These are phyloP conservation scores for Amblyopsis hoosieri DNA, from an alignment of 2,797 vertebrate species.

Conservation along the genomic window DNA sequence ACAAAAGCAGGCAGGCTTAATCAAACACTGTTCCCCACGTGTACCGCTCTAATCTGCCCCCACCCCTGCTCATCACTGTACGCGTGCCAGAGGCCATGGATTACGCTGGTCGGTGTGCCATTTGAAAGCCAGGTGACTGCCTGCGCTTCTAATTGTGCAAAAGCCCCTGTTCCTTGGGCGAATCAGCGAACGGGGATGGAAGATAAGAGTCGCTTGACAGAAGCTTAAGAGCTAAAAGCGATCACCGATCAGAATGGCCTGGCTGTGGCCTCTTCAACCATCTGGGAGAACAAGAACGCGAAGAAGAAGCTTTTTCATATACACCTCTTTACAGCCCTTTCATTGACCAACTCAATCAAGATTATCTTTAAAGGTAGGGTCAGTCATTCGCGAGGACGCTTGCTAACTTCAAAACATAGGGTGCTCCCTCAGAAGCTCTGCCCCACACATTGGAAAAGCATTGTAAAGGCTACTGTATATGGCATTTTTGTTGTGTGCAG, in stretches of 20 bases:
- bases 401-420: too few relatives aligned
- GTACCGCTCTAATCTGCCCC: constrained; percentile 59
- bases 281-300: neutral
- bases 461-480: too few relatives aligned
- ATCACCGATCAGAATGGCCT: constrained; percentile 25
- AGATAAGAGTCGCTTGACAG: constrained; percentile 35
- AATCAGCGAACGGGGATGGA: constrained; percentile 17
- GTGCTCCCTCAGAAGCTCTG: too few relatives aligned
- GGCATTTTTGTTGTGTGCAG: too few relatives aligned
- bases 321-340: too few relatives aligned
- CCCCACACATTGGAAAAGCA: too few relatives aligned
- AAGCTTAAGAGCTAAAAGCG: constrained; percentile 17
- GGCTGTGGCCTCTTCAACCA: neutral
- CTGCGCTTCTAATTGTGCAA: constrained; percentile 54
- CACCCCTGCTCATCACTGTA: constrained; percentile 34
- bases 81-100: constrained; percentile 61
- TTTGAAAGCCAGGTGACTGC: constrained; percentile 54
- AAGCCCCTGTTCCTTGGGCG: constrained; percentile 24
- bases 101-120: constrained; percentile 60
- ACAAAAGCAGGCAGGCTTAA: constrained; percentile 8
- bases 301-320: too few relatives aligned
- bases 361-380: too few relatives aligned
- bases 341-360: too few relatives aligned
- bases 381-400: too few relatives aligned
- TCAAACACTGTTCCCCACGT: constrained; percentile 40